Percentiles rank a stretch among this genome's conserved stretches.
Conservation (phyloP, 2,888 invertebrate species). For the Philhelius pedissequus region DNA sequence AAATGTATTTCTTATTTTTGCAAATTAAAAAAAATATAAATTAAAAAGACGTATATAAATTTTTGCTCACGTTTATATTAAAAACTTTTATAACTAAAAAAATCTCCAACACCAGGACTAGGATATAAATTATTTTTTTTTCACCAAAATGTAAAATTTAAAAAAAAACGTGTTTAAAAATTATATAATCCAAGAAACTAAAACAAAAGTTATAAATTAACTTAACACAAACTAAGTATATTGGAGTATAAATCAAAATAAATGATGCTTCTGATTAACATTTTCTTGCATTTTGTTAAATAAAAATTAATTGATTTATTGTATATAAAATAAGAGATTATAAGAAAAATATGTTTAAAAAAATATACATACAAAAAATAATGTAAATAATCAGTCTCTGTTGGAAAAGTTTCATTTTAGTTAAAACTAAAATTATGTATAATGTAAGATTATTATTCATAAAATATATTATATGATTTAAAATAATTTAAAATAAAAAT, state of each 20-base stretch:
- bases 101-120: conserved; percentile 45
- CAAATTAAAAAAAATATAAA: not conserved
- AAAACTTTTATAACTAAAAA: conserved; percentile 9
- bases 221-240: conserved; percentile 39
- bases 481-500: not conserved
- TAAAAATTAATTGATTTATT: conserved; percentile 33
- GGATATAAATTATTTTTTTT: conserved; percentile 10
- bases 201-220: not conserved
- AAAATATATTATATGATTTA: not conserved
- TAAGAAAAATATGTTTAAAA: not conserved
- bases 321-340: conserved; percentile 7
- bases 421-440: conserved; percentile 7
- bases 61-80: conserved; percentile 18
- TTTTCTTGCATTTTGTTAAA: conserved; percentile 60
- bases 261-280: conserved; percentile 68
- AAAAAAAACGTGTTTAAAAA: conserved; percentile 20
- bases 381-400: conserved; percentile 55
- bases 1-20: not conserved
- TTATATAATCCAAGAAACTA: not conserved
- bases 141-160: not conserved
- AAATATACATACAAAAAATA: not conserved
- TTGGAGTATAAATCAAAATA: conserved; percentile 18
- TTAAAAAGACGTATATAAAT: conserved; percentile 67
- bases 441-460: not conserved
- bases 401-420: conserved; percentile 44